These are phyloP conservation scores for Oscheius sp. DNA, from an alignment of 2,888 invertebrate species.

Conservation along the genomic window DNA sequence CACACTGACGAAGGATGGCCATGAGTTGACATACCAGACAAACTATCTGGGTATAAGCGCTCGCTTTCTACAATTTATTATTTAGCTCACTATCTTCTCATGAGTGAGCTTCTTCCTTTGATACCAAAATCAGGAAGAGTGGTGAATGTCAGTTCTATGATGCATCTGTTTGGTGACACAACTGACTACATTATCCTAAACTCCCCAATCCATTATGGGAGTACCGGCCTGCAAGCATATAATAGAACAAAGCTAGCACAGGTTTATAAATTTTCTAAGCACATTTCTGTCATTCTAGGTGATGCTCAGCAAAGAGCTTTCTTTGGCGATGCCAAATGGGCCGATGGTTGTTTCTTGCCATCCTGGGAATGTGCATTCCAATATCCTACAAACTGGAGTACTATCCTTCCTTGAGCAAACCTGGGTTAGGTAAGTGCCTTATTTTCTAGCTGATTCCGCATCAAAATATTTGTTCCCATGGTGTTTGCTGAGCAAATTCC, in stretches of 20 bases:
- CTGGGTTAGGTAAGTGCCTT: slow-evolving; percentile 17
- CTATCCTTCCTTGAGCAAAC: slow-evolving; percentile 21
- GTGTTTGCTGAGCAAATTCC: background rate
- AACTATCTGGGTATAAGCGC: slow-evolving; percentile 15
- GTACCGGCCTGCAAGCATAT: slow-evolving; percentile 12
- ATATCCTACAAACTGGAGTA: slow-evolving; percentile 20
- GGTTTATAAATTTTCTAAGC: background rate
- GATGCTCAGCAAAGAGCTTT: slow-evolving; percentile 4
- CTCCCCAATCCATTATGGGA: background rate
- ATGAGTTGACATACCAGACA: slow-evolving; percentile 28
- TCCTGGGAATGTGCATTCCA: slow-evolving; percentile 26
- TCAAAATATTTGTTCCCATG: slow-evolving; percentile 1
- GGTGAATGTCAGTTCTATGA: slow-evolving; percentile 25
- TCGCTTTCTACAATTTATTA: background rate
- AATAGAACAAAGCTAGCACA: slow-evolving; percentile 28
- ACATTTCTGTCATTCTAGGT: background rate
- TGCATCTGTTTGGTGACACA: slow-evolving; percentile 18
- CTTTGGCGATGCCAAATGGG: background rate
- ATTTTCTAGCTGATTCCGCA: background rate
- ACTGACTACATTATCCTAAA: background rate
- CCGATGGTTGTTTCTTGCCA: slow-evolving; percentile 17
- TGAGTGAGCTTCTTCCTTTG: slow-evolving; percentile 1
- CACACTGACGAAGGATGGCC: slow-evolving; percentile 14
- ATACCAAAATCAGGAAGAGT: slow-evolving; percentile 21
- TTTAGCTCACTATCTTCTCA: slow-evolving; percentile 25